Conservation (phyloP, 2,797 vertebrate species). For the Crenichthys baileyi region DNA sequence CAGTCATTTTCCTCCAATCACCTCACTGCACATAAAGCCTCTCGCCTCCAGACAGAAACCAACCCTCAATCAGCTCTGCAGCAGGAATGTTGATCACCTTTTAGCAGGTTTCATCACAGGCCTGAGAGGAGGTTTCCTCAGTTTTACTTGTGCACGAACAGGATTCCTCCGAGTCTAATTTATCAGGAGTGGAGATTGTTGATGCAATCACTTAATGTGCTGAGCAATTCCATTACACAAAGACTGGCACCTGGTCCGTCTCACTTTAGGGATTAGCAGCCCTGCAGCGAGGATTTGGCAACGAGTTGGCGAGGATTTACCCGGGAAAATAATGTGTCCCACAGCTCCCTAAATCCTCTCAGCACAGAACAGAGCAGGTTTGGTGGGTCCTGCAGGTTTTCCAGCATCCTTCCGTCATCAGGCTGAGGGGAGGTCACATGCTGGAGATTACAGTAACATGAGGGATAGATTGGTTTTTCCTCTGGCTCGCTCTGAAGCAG, state of each 20-base stretch:
- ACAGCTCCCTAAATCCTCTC: conserved; percentile 70
- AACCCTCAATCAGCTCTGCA: conserved; percentile 13
- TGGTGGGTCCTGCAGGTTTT: conserved; percentile 62
- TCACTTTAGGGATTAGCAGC: conserved; percentile 68
- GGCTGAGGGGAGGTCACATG: conserved; percentile 69
- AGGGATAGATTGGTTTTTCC: conserved; percentile 67
- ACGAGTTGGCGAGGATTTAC: conserved; percentile 74
- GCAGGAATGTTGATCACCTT: conserved; percentile 11
- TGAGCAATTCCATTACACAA: conserved; percentile 69
- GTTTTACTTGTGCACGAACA: conserved; percentile 21
- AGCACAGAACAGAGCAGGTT: conserved; percentile 52
- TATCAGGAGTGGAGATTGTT: conserved; percentile 51
- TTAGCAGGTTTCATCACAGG: neutral
- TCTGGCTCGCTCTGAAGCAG: conserved; percentile 54
- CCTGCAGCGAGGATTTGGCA: conserved; percentile 70
- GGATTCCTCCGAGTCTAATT: conserved; percentile 46
- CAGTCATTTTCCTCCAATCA: no score
- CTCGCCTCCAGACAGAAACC: neutral
- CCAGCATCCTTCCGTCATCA: conserved; percentile 52
- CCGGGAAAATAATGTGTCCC: conserved; percentile 70
- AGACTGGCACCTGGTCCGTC: conserved; percentile 64
- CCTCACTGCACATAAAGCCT: neutral
- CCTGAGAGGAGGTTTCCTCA: neutral
- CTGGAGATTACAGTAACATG: conserved; percentile 73
- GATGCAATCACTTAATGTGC: conserved; percentile 67